Evolutionary conservation across 2,888 invertebrate species (phyloP).

Genomic region (Ganaspis brasiliensis): DNA sequence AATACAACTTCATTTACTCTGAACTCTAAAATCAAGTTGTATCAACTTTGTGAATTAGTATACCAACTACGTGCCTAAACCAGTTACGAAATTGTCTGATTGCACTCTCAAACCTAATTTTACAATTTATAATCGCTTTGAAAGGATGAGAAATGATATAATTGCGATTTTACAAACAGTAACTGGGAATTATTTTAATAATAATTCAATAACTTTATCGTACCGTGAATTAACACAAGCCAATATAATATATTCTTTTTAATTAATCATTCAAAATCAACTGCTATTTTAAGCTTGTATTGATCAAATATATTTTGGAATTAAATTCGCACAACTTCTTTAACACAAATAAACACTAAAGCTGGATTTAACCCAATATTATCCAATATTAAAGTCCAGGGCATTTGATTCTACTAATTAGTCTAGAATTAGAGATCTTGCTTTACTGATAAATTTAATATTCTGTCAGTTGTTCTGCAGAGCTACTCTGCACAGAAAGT

Average conservation of each 20-base stretch:
- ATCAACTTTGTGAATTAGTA: background rate
- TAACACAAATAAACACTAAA: background rate
- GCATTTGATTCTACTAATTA: slow-evolving; percentile 12
- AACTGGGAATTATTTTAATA: background rate
- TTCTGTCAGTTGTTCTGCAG: slow-evolving; percentile 13
- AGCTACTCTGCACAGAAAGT: background rate
- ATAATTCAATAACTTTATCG: background rate
- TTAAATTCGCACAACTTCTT: background rate
- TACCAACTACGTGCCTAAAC: background rate
- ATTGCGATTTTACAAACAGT: background rate
- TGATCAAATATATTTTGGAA: background rate
- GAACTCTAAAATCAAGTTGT: background rate
- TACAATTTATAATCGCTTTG: background rate
- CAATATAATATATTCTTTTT: too few species aligned
- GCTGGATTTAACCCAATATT: background rate
- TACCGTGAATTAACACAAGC: too few species aligned
- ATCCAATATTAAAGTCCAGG: slow-evolving; percentile 9
- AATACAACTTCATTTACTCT: background rate
- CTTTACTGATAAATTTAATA: slow-evolving; percentile 4
- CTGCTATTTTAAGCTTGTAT: background rate
- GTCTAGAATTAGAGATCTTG: background rate
- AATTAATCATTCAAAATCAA: background rate
- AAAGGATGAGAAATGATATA: slow-evolving; percentile 1
- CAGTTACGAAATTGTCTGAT: slow-evolving; percentile 5
- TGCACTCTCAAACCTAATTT: slow-evolving; percentile 1